Base-by-base conservation (phyloP, 2,113 vertebrate species). In the Patagioenas fasciata region DNA sequence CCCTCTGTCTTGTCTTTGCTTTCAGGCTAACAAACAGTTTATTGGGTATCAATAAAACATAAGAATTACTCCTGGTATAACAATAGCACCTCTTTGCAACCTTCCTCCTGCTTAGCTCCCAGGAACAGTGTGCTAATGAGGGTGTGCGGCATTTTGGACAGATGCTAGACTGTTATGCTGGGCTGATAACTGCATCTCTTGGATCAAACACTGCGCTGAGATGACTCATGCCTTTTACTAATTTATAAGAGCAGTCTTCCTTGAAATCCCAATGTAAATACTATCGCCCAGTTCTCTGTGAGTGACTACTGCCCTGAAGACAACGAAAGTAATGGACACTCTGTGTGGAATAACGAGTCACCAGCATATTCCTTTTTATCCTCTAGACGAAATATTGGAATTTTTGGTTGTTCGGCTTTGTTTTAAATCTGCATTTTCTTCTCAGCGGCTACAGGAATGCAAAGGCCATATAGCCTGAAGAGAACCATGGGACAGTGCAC, bases 191-290 rank as follows among this genome's bases (percentile, higher is more conserved):
- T 91, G 95, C 53, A 13, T 96, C 96, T 97, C 96, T 95, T 96
- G 96, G 97, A 97, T 97, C 92, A 95, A 97, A 96, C 80, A 65
- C 88, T 89, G 96, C 13, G 23, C 95, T 95, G 96, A 71, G 92
- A 96, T 97, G 97, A 98, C 93, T 98, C 97, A 98, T 60, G 85
- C 92, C 95, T 97, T 97, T 98, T 97, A 98, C 97, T 98, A 97
- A 98, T 98, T 98, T 97, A 97, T 98, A 97, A 97, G 85, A 94
- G 93, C 95, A 98, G 92, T 80, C 97, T 98, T 97, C 97, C 97
- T 96, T 98, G 96, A 98, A 98, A 97, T 96, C 96, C 93, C 93
- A 91, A 21, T 90, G 89, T 97, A 97, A 98, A 98, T 92, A 97
- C 89, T 88, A 73, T 79, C 2, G 0, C 85, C 50, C 69, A 61